A percentile compares a stretch with the other conserved stretches of the same genome.
These are phyloP conservation scores for Plusia festucae DNA, from an alignment of 2,888 invertebrate genomes.

Conservation along the genomic window DNA sequence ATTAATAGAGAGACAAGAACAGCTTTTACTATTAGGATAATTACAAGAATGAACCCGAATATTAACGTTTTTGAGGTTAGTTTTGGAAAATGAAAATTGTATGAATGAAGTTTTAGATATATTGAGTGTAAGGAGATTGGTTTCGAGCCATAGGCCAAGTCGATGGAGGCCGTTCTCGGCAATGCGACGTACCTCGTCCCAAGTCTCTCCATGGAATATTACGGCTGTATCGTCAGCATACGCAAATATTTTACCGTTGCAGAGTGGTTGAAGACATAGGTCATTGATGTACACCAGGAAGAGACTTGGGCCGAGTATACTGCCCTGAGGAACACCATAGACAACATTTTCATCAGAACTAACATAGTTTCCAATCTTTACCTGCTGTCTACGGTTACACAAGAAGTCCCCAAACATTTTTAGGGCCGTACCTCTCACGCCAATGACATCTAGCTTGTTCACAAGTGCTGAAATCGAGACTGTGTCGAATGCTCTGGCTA, in stretches of 20 bases:
- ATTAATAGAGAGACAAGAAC: not conserved
- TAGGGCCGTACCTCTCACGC: constrained; percentile 8
- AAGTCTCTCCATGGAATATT: constrained; percentile 14
- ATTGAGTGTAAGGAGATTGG: too few relatives aligned
- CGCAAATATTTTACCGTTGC: constrained; percentile 4
- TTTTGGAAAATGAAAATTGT: not conserved
- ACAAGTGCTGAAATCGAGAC: constrained; percentile 15
- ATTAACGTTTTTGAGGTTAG: not conserved
- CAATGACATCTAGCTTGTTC: constrained; percentile 15
- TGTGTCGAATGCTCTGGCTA: constrained; percentile 19
- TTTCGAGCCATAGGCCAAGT: not conserved
- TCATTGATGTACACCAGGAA: constrained; percentile 5
- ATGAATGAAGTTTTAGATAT: not conserved
- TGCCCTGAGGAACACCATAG: not conserved
- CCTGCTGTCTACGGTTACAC: not conserved
- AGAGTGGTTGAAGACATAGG: constrained; percentile 6
- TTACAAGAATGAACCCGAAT: not conserved
- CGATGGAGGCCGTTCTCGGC: constrained; percentile 11
- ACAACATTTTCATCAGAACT: constrained; percentile 11
- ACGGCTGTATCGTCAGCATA: constrained; percentile 11
- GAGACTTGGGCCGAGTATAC: too few relatives aligned
- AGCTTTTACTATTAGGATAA: not conserved
- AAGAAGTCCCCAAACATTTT: constrained; percentile 7
- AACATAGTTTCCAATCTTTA: constrained; percentile 8
- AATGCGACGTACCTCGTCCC: constrained; percentile 8